Evolutionary conservation across 2,797 vertebrate species (phyloP).

Genomic region (Ceryle rudis): DNA sequence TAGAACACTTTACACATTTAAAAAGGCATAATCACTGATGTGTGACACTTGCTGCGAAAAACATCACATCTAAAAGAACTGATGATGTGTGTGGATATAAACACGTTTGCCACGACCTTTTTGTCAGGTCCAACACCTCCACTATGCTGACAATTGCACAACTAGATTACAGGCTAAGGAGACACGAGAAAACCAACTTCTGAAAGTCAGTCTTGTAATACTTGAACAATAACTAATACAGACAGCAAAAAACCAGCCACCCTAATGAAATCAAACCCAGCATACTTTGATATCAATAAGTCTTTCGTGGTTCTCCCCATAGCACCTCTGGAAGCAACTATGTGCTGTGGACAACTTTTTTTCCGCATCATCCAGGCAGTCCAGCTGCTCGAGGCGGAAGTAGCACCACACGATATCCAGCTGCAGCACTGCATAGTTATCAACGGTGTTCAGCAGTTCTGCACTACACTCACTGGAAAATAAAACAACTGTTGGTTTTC

Average conservation of each 20-base stretch:
- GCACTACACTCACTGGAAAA: slow-evolving; percentile 84
- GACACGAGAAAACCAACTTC: neutral
- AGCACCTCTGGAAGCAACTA: slow-evolving; percentile 88
- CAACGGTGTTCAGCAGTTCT: slow-evolving; percentile 86
- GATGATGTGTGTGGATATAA: neutral
- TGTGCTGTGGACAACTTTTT: slow-evolving; percentile 87
- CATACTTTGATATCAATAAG: slow-evolving; percentile 91
- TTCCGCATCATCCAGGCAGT: slow-evolving; percentile 88
- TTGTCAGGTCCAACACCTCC: neutral
- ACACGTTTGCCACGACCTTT: fast-evolving
- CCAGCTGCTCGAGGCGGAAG: slow-evolving; percentile 86
- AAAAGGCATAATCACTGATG: neutral
- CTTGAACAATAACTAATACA: neutral
- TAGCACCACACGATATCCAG: slow-evolving; percentile 97
- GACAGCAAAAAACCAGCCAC: neutral
- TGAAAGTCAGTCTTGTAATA: neutral
- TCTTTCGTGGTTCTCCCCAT: slow-evolving; percentile 88
- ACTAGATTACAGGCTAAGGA: neutral
- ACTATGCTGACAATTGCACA: neutral
- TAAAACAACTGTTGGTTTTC: neutral
- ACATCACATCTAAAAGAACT: neutral
- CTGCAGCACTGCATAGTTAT: slow-evolving; percentile 94
- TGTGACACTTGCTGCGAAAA: neutral
- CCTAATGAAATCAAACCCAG: neutral
- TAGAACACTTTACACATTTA: neutral